phyloP scores from a whole-genome alignment of 2,113 vertebrate genomes.

The Neolamprologus falcicula region DNA sequence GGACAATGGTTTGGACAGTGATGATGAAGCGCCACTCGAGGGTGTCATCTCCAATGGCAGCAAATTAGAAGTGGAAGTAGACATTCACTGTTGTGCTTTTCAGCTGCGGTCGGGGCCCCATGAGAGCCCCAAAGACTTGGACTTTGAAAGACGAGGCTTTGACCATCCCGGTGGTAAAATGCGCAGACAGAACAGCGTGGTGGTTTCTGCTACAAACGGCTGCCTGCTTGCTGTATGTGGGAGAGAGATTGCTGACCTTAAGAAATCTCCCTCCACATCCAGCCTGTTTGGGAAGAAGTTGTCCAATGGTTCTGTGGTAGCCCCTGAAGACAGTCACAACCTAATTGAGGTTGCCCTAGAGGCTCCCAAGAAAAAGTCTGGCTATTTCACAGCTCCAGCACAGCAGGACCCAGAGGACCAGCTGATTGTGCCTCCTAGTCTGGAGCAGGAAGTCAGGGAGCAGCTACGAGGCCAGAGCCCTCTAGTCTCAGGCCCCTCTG shows the following conservation, averaged over 20 bases:
- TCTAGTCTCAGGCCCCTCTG: constrained; percentile 54
- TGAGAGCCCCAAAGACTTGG: constrained; percentile 46
- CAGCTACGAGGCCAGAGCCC: constrained; percentile 77
- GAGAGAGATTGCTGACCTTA: constrained; percentile 82
- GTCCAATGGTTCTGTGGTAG: constrained; percentile 92
- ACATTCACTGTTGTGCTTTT: constrained; percentile 91
- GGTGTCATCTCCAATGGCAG: constrained; percentile 92
- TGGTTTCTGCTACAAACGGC: constrained; percentile 76
- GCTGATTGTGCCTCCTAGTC: constrained; percentile 84
- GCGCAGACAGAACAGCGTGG: constrained; percentile 84
- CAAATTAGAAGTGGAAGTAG: constrained; percentile 93
- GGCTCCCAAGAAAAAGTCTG: constrained; percentile 92
- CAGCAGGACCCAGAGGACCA: constrained; percentile 94
- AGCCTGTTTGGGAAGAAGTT: constrained; percentile 91
- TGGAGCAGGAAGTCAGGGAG: constrained; percentile 90
- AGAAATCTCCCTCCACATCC: constrained; percentile 86
- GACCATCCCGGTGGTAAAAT: constrained; percentile 71
- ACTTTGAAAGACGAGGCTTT: constrained; percentile 51
- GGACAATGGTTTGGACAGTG: constrained; percentile 92
- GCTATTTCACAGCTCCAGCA: constrained; percentile 91
- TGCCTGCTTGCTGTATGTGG: constrained; percentile 74
- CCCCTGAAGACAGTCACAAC: constrained; percentile 89
- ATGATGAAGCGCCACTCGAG: constrained; percentile 87
- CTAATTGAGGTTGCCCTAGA: constrained; percentile 93
- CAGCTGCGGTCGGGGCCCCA: constrained; percentile 64